Conservation (phyloP, 2,797 vertebrate species). For the Sternotherus odoratus region DNA sequence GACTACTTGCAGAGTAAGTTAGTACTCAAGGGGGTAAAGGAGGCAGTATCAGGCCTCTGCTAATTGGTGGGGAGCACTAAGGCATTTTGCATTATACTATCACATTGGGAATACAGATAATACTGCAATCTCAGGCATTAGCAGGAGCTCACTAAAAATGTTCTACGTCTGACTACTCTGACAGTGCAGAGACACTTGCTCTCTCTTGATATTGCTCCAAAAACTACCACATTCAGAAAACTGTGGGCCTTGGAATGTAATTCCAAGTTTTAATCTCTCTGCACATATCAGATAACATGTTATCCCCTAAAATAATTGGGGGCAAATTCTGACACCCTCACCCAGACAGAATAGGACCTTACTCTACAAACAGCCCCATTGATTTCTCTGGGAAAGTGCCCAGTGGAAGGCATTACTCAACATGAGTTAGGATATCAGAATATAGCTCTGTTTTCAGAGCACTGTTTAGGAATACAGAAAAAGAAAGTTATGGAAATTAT, state of each 20-base stretch:
- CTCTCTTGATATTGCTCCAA: background rate
- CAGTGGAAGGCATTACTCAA: background rate
- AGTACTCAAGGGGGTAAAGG: background rate
- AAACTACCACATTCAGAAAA: background rate
- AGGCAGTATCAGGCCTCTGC: rapidly evolving
- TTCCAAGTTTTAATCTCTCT: background rate
- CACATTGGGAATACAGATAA: background rate
- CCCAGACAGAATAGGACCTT: background rate
- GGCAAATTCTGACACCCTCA: background rate
- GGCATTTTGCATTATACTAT: background rate
- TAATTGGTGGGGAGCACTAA: background rate
- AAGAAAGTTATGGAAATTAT: conserved; percentile 21
- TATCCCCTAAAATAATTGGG: background rate
- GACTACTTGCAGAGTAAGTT: background rate
- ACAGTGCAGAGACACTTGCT: background rate
- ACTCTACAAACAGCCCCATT: background rate
- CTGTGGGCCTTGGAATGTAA: background rate
- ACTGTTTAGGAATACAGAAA: background rate
- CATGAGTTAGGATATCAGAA: background rate
- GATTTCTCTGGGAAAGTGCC: background rate
- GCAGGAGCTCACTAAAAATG: background rate
- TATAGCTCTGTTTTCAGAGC: background rate
- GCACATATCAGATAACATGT: background rate
- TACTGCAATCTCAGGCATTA: background rate
- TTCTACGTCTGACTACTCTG: background rate